Evolutionary conservation across 2,888 invertebrate genomes (phyloP).

Genomic region (Diplolepis rosae): DNA sequence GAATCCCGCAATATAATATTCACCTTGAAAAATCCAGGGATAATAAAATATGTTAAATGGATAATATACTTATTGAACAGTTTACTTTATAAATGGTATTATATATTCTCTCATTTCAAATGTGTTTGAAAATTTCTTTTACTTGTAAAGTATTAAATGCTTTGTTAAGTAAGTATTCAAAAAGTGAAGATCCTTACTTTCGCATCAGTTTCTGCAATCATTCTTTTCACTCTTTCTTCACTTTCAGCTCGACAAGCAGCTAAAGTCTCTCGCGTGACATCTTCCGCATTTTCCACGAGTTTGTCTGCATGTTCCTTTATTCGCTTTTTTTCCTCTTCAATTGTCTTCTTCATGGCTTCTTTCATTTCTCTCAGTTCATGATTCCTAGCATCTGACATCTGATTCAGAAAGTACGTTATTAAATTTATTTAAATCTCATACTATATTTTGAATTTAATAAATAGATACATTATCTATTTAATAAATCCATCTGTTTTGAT

Average conservation of each 20-base stretch:
- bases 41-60: constrained; percentile 7
- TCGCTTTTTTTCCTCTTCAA: constrained; percentile 62
- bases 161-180: constrained; percentile 18
- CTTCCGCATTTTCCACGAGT: constrained; percentile 63
- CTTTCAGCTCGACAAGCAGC: constrained; percentile 64
- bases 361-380: constrained; percentile 58
- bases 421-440: too few species aligned
- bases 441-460: too few species aligned
- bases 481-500: too few species aligned
- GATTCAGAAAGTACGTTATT: background rate
- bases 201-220: constrained; percentile 63
- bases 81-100: background rate
- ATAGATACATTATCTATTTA: too few species aligned
- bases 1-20: constrained; percentile 61
- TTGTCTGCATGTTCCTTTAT: constrained; percentile 59
- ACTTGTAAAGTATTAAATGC: too few species aligned
- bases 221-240: constrained; percentile 63
- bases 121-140: too few species aligned
- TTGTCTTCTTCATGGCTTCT: constrained; percentile 51
- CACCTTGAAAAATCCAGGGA: constrained; percentile 48
- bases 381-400: constrained; percentile 58
- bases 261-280: constrained; percentile 62
- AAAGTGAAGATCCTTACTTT: constrained; percentile 55
- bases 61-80: background rate
- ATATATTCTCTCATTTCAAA: constrained; percentile 17